Base-by-base conservation (phyloP, 1,140 invertebrate genomes). In the Lordiphosa stackelbergi region DNA sequence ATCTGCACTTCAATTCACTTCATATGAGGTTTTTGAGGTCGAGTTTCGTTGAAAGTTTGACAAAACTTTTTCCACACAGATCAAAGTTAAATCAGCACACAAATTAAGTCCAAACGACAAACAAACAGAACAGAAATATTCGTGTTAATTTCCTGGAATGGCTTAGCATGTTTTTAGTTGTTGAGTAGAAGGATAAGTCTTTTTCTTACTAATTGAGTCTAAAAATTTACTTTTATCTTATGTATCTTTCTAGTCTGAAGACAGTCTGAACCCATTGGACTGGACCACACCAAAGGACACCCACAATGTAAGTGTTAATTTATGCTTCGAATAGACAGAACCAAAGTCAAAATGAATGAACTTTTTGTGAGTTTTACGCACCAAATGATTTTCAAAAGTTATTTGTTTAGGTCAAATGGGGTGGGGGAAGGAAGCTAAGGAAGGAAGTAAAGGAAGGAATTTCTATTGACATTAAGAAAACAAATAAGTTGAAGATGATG, bases 301-400 rank as follows among this genome's bases (percentile, higher is more conserved):
- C 71, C 66, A 58, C 83, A 71, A 75, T 58, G 75, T 81, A 71
- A 81, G 75, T 81, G 77, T 81, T 81, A 81, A 81, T 81, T 83
- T 81, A 81, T 83, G 58, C 77, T 38, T 64, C 46, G 57, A 40
- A 57, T 56, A 53, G 16, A 46, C 36, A 47, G 28, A 31, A 46
- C 43, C 31, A 46, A 46, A 46, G 43, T 46, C 43, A 46, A 34
- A 46, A 56, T 56, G 45, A 58, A 53, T 47, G 16, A 28, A 45
- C n/a, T 13, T 46, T 34, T 38, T 45, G 42, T 31, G 24, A 37
- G 16, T 28, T 46, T 46, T 24, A 22, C 43, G 43, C 7, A 31
- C 24, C 41, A 60, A 60, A 53, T 53, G 12, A 47, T 54, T 53
- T 60, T 60, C 61, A 37, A 54, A 72, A 72, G 62, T 73, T 68